Percentiles rank a stretch among this genome's conserved stretches.
phyloP scores from a whole-genome alignment of 2,113 vertebrate species.

The Bothrops jararaca region DNA sequence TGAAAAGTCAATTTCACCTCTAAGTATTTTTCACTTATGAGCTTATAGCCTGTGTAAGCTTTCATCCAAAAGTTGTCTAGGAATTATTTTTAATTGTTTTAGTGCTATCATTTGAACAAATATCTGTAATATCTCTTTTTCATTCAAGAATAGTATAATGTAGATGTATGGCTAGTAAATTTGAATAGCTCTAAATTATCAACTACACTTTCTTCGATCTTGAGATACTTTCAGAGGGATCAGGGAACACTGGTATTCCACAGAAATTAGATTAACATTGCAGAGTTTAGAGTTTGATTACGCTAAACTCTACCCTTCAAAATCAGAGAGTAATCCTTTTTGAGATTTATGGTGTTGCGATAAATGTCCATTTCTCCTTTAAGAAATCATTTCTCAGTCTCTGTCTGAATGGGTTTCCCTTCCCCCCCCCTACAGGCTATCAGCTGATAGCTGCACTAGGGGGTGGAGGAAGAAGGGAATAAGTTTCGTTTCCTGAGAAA shows the following conservation, averaged over 20 bases:
- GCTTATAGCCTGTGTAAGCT: neutral
- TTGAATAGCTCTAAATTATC: neutral
- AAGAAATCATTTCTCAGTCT: no score
- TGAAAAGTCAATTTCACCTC: neutral
- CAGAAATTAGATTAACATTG: neutral
- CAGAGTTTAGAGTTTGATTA: neutral
- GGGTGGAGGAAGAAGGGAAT: no score
- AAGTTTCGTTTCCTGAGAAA: no score
- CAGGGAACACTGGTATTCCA: neutral
- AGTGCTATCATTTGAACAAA: neutral
- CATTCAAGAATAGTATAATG: neutral
- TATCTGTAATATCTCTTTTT: neutral
- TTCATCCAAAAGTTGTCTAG: neutral
- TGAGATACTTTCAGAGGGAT: neutral
- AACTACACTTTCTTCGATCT: neutral
- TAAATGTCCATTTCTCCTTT: no score
- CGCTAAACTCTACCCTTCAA: neutral
- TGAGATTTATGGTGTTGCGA: no score
- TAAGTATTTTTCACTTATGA: neutral
- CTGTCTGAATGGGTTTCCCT: no score
- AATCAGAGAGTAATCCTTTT: neutral
- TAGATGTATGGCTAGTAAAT: neutral
- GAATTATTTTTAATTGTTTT: neutral
- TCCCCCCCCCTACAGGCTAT: no score
- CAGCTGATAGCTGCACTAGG: no score